Evolutionary conservation across 2,888 invertebrate species (phyloP).

Genomic region (Hartigia nigra): DNA sequence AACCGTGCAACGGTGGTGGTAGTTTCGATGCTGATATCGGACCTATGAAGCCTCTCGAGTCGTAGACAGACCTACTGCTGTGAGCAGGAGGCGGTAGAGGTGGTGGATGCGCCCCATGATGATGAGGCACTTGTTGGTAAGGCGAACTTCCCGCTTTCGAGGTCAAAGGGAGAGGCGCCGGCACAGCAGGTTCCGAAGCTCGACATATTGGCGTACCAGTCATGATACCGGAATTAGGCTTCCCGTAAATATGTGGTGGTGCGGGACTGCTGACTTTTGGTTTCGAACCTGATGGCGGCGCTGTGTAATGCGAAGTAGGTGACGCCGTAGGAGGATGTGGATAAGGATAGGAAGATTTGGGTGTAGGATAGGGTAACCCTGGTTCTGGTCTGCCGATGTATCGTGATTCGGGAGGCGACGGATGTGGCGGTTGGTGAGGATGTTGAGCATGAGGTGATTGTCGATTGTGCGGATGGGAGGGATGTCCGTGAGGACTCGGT

Average conservation of each 20-base stretch:
- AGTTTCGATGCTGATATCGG: slow-evolving; percentile 52
- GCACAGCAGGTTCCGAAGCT: slow-evolving; percentile 60
- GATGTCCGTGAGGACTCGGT: slow-evolving; percentile 67
- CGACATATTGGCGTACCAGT: slow-evolving; percentile 70
- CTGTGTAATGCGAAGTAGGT: slow-evolving; percentile 65
- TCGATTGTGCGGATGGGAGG: slow-evolving; percentile 64
- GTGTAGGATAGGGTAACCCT: slow-evolving; percentile 58
- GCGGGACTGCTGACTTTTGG: slow-evolving; percentile 83
- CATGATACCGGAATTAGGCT: slow-evolving; percentile 70
- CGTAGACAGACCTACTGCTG: slow-evolving; percentile 66
- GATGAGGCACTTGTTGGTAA: slow-evolving; percentile 68
- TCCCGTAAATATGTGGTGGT: slow-evolving; percentile 81
- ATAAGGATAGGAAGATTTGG: slow-evolving; percentile 64
- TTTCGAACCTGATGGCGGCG: slow-evolving; percentile 68
- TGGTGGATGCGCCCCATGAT: slow-evolving; percentile 69
- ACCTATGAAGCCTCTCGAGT: slow-evolving; percentile 54
- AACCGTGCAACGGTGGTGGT: slow-evolving; percentile 66
- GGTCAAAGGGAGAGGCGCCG: slow-evolving; percentile 70
- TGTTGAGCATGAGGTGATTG: slow-evolving; percentile 63
- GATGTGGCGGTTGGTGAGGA: slow-evolving; percentile 59
- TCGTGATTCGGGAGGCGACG: slow-evolving; percentile 58
- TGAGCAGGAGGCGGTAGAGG: slow-evolving; percentile 63
- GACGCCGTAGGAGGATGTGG: slow-evolving; percentile 65
- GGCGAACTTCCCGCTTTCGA: slow-evolving; percentile 70
- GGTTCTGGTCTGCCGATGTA: slow-evolving; percentile 60